These are phyloP conservation scores for Tinamus guttatus DNA, from an alignment of 2,113 vertebrate species.

Conservation along the genomic window DNA sequence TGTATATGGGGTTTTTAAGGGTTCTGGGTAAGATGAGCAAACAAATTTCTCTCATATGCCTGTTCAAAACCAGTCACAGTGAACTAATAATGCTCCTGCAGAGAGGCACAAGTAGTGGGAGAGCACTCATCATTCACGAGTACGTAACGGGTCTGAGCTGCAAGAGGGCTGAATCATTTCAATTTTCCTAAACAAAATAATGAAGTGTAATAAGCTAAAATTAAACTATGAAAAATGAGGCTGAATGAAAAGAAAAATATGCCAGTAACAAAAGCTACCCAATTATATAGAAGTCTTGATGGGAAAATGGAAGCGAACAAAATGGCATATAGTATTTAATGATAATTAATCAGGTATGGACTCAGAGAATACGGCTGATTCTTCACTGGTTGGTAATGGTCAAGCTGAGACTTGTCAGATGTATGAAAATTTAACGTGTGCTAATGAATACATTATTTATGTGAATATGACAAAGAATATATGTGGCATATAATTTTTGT, in stretches of 20 bases:
- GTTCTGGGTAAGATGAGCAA: too few species aligned
- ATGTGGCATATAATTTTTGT: neutral
- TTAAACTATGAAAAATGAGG: neutral
- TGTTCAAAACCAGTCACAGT: neutral
- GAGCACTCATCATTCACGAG: neutral
- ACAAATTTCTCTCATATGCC: neutral
- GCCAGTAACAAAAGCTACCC: neutral
- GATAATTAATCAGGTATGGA: neutral
- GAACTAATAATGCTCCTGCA: neutral
- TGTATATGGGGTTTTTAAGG: neutral
- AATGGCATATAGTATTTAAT: neutral
- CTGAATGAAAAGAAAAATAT: conserved; percentile 12
- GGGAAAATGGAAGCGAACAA: neutral
- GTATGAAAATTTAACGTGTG: neutral
- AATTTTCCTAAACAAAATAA: conserved; percentile 8
- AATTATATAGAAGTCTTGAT: neutral
- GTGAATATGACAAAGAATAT: neutral
- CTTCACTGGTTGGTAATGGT: neutral
- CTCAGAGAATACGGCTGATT: neutral
- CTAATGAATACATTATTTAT: neutral
- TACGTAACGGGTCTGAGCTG: neutral
- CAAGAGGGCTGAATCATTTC: neutral
- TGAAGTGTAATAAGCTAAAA: neutral
- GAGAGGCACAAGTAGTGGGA: neutral
- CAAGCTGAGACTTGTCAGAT: neutral